Conservation (phyloP, 2,113 vertebrate species). For the Vanacampus margaritifer region DNA sequence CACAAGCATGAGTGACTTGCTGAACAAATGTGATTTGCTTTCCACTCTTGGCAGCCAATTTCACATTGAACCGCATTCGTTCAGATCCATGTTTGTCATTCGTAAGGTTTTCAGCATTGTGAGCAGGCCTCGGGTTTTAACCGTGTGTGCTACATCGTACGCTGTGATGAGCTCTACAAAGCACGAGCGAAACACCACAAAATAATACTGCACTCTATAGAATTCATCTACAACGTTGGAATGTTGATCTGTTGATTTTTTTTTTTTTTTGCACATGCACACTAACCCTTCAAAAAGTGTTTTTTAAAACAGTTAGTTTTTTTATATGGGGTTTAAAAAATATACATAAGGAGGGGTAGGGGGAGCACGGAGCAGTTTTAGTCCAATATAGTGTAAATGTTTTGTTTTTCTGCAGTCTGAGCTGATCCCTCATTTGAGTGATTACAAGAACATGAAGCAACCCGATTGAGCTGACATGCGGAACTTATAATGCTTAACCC, state of each 20-base stretch:
- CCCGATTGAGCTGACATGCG: slow-evolving; percentile 24
- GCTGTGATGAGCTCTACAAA: slow-evolving; percentile 18
- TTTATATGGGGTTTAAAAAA: neutral
- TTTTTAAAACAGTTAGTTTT: neutral
- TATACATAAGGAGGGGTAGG: neutral
- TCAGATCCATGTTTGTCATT: neutral
- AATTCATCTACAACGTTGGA: slow-evolving; percentile 34
- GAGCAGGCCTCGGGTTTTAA: neutral
- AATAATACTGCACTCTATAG: slow-evolving; percentile 19
- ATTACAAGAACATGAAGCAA: neutral
- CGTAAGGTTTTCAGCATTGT: neutral
- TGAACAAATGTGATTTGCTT: neutral
- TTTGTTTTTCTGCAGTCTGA: neutral
- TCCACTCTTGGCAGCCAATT: neutral
- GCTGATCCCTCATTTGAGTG: neutral
- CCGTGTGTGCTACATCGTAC: neutral
- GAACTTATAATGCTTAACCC: slow-evolving; percentile 5
- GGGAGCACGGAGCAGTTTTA: neutral
- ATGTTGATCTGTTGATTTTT: too few species aligned
- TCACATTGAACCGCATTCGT: neutral
- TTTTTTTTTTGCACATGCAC: too few species aligned
- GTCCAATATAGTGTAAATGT: slow-evolving; percentile 12
- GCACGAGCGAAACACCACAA: slow-evolving; percentile 16
- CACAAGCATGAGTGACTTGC: neutral
- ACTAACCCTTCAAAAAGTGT: neutral